Evolutionary conservation across 2,797 vertebrate genomes (phyloP).

Genomic region (Adelosebastes latens): DNA sequence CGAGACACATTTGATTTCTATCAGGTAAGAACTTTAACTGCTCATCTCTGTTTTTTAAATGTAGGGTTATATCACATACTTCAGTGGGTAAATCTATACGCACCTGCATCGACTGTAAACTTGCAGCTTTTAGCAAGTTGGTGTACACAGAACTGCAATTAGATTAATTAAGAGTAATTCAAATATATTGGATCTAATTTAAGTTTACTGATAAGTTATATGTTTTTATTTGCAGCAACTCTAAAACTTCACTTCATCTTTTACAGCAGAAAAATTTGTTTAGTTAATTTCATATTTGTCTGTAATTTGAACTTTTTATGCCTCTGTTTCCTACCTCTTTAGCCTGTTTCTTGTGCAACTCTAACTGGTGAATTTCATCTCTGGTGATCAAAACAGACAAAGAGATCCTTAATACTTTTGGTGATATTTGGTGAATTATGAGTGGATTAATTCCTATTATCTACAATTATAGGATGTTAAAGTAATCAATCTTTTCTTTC

Average conservation of each 20-base stretch:
- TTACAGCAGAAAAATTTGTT: neutral
- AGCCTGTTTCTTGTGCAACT: neutral
- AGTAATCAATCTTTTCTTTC: neutral
- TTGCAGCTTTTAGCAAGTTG: neutral
- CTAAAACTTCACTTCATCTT: neutral
- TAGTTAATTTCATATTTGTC: neutral
- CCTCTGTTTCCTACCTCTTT: neutral
- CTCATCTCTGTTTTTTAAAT: neutral
- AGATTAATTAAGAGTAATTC: neutral
- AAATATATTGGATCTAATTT: neutral
- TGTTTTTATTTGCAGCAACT: neutral
- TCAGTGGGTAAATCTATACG: neutral
- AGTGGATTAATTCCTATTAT: neutral
- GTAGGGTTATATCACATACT: neutral
- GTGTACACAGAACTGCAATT: neutral
- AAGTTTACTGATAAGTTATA: neutral
- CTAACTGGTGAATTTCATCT: neutral
- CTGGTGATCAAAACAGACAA: neutral
- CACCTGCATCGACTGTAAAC: neutral
- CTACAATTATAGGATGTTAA: neutral
- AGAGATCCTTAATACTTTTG: neutral
- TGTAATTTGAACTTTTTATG: neutral
- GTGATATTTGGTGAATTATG: neutral
- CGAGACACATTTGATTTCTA: constrained; percentile 17
- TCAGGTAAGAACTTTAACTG: constrained; percentile 60